Conservation (phyloP, 1,140 invertebrate species). For the Aphaenogaster ashmeadi region DNA sequence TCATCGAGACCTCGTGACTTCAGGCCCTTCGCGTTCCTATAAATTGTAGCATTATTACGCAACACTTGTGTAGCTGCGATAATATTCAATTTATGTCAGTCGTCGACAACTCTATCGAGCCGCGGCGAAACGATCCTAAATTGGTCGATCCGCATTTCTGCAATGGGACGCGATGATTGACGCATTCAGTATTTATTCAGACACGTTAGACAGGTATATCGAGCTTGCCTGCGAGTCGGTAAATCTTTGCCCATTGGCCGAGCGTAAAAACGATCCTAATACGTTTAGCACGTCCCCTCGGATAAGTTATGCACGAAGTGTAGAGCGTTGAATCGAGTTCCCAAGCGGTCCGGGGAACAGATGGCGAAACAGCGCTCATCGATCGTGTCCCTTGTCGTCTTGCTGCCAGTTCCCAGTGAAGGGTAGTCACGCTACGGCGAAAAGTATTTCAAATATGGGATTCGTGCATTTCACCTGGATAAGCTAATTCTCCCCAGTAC, state of each 20-base stretch:
- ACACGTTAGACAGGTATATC: background rate
- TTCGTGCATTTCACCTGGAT: constrained; percentile 33
- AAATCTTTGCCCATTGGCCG: constrained; percentile 53
- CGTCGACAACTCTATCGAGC: background rate
- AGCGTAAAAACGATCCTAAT: constrained; percentile 63
- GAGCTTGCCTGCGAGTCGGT: background rate
- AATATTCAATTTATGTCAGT: background rate
- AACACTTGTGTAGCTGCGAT: background rate
- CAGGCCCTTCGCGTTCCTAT: background rate
- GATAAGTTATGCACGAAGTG: constrained; percentile 70
- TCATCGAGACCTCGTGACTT: no score
- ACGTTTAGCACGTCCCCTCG: constrained; percentile 55
- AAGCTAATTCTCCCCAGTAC: background rate
- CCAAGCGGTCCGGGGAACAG: constrained; percentile 69
- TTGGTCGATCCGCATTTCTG: background rate
- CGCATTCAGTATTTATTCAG: constrained; percentile 24
- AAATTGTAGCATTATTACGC: constrained; percentile 7
- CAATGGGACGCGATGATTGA: constrained; percentile 28
- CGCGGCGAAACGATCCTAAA: background rate
- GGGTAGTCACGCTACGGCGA: constrained; percentile 36
- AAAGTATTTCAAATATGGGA: constrained; percentile 44
- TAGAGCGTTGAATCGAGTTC: constrained; percentile 70
- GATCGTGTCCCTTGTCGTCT: constrained; percentile 70
- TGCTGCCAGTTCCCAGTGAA: constrained; percentile 26
- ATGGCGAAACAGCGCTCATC: constrained; percentile 72